Evolutionary conservation across 2,888 invertebrate species (phyloP), one percentile per base, ranked within the genome.

Genomic region (Macrosoma leucophasiata): DNA sequence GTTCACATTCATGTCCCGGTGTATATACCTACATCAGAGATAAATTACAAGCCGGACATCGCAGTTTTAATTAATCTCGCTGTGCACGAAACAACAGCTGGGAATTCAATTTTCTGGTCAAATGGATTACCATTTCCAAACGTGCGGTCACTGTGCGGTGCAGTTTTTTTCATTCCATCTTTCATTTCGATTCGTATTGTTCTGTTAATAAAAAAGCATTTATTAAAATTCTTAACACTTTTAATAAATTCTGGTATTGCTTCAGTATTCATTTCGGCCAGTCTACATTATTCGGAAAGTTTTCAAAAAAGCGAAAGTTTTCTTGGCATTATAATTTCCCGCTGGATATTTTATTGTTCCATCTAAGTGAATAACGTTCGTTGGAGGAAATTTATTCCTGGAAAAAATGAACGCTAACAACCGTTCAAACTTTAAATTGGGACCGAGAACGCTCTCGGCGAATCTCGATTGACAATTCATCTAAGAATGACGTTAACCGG

Each of bases 51-150:
- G 50, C 45, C 43, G 50, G 42, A 46, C 46, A 54, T 56, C 39
- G 53, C 40, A 39, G 47, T 62, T 67, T 71, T 67, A 68, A 71
- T 72, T 66, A 68, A 68, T 66, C 57, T 54, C 50, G 33, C n/a
- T n/a, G 54, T 51, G 52, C 52, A 53, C 50, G 46, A 51, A 66
- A 65, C 67, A 66, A 56, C 51, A n/a, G n/a, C n/a, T n/a, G 61
- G 45, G 48, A 58, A 71, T 70, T 68, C 64, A 73, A 76, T 75
- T 77, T 76, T 69, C 71, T 69, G 66, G 56, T 61, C 57, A 68
- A 72, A 68, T 62, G 64, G 58, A 54, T 64, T 55, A 58, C 48
- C 50, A 51, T 55, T 48, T 48, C 48, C 50, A 55, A 49, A 55
- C 51, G 58, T 48, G 53, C 49, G 52, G 56, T 43, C 48, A 44